These are phyloP conservation scores for Amiota communis DNA, from an alignment of 2,888 invertebrate species.

Conservation along the genomic window DNA sequence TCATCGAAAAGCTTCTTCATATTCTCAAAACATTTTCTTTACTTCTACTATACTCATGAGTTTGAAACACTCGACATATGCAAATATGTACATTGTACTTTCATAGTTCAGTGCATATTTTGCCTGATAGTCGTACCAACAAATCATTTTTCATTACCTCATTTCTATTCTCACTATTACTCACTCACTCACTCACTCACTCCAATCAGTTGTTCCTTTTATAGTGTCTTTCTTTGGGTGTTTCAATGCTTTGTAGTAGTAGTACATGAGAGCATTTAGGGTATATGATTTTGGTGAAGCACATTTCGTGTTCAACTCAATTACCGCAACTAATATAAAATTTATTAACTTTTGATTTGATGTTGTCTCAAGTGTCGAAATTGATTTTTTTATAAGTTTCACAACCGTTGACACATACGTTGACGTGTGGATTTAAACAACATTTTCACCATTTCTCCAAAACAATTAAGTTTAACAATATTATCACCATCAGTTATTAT, in stretches of 20 bases:
- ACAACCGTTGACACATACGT: no score
- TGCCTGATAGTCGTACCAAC: neutral
- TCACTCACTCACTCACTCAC: constrained; percentile 30
- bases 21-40: no score
- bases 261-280: no score
- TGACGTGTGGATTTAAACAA: no score
- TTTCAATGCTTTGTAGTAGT: no score
- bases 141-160: neutral
- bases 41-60: no score
- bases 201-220: neutral
- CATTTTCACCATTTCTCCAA: no score
- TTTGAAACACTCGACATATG: constrained; percentile 1
- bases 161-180: constrained; percentile 38
- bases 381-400: constrained; percentile 38
- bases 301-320: neutral
- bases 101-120: neutral
- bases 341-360: constrained; percentile 46
- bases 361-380: constrained; percentile 50
- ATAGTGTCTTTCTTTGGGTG: no score
- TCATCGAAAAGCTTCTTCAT: no score
- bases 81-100: neutral
- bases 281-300: neutral
- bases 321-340: constrained; percentile 47
- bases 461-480: no score
- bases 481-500: no score